phyloP scores from a whole-genome alignment of 2,888 invertebrate genomes.

The Chorisops tibialis region DNA sequence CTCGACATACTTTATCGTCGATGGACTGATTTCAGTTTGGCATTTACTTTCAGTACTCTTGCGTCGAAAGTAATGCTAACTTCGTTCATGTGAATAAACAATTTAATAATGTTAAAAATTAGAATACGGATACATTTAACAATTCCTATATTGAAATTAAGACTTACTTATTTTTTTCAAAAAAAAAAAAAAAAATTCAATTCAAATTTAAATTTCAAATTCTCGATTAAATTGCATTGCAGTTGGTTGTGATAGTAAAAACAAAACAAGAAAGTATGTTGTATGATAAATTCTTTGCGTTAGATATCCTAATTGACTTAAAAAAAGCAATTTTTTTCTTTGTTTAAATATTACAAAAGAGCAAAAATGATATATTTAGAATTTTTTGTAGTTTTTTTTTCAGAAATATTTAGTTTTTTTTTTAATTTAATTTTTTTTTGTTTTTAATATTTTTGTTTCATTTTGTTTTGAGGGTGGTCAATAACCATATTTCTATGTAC shows the following conservation, averaged over 20 bases:
- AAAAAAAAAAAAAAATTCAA: constrained; percentile 7
- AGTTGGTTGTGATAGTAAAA: background rate
- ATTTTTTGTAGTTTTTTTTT: constrained; percentile 19
- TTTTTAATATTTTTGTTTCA: background rate
- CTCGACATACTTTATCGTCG: no score
- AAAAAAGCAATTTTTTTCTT: constrained; percentile 20
- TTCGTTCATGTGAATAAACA: no score
- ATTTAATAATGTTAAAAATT: no score
- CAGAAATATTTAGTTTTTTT: background rate
- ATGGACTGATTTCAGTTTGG: no score
- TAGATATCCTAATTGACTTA: constrained; percentile 29
- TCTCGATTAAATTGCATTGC: constrained; percentile 12
- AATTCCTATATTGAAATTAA: no score
- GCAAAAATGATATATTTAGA: constrained; percentile 27
- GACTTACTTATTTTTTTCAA: no score
- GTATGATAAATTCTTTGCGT: constrained; percentile 13
- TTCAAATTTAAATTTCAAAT: background rate
- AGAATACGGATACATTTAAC: no score
- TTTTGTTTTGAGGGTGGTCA: constrained; percentile 14
- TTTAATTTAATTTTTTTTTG: background rate
- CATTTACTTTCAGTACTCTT: no score
- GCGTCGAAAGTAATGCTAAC: no score
- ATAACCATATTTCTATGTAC: constrained; percentile 2
- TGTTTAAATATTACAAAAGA: constrained; percentile 18
- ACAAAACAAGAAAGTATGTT: constrained; percentile 7